Percentiles rank a stretch among this genome's conserved stretches.
Evolutionary conservation across 2,888 invertebrate species (phyloP).

Genomic region (Helleia helle): DNA sequence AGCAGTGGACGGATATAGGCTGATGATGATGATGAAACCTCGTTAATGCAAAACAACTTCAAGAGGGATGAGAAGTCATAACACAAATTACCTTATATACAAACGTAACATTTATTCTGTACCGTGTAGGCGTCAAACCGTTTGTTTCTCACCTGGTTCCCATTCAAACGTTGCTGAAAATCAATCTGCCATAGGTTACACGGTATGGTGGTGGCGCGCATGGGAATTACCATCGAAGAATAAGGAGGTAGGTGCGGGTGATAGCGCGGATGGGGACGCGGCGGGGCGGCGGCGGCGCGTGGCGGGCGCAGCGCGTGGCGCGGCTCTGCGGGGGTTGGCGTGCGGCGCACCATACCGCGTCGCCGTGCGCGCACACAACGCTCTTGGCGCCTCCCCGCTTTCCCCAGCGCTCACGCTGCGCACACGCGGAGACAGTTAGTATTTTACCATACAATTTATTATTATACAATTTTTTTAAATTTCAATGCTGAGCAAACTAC

Average conservation of each 20-base stretch:
- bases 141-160: no score
- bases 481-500: no score
- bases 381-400: slow-evolving; percentile 77
- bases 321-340: slow-evolving; percentile 76
- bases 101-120: no score
- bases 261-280: slow-evolving; percentile 39
- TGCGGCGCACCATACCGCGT: slow-evolving; percentile 83
- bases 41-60: no score
- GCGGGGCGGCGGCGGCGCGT: slow-evolving; percentile 71
- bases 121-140: no score
- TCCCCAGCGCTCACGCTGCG: slow-evolving; percentile 71
- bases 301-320: slow-evolving; percentile 33
- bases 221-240: slow-evolving; percentile 12
- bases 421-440: slow-evolving; percentile 77
- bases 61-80: no score
- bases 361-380: slow-evolving; percentile 78
- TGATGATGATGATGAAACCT: no score
- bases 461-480: no score
- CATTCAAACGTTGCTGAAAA: no score
- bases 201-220: slow-evolving; percentile 35
- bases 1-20: no score
- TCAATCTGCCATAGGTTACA: slow-evolving; percentile 44
- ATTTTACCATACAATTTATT: not conserved
- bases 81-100: no score
- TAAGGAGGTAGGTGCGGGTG: slow-evolving; percentile 28